A percentile compares a stretch with the other conserved stretches of the same genome.
phyloP scores from a whole-genome alignment of 1,140 invertebrate species.

The Plodia interpunctella region DNA sequence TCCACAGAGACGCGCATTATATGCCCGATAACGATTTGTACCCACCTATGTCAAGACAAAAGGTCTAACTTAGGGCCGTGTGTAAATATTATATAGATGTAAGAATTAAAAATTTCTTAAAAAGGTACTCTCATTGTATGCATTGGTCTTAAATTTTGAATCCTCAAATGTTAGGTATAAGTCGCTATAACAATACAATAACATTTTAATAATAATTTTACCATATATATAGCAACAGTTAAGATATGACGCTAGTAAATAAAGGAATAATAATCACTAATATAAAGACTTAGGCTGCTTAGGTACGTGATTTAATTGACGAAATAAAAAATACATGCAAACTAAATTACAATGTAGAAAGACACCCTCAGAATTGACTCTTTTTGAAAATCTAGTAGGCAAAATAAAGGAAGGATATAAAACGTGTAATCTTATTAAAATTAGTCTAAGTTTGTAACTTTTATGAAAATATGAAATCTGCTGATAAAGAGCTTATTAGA shows the following conservation, averaged over 20 bases:
- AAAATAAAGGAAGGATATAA: background rate
- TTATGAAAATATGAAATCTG: constrained; percentile 22
- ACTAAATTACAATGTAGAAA: constrained; percentile 7
- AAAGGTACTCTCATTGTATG: background rate
- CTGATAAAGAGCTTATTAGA: constrained; percentile 27
- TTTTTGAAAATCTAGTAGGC: constrained; percentile 4
- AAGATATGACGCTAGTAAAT: background rate
- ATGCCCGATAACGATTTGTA: constrained; percentile 22
- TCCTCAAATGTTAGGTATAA: background rate
- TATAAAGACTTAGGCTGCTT: background rate
- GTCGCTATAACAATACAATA: constrained; percentile 1
- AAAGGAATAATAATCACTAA: background rate
- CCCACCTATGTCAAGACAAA: too few species aligned
- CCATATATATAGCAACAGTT: constrained; percentile 1
- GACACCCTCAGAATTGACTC: constrained; percentile 38
- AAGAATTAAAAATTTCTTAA: background rate
- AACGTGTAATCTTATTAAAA: constrained; percentile 7
- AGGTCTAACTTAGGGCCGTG: too few species aligned
- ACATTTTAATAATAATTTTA: background rate
- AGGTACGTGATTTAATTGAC: background rate
- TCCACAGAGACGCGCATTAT: constrained; percentile 24
- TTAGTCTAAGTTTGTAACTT: background rate
- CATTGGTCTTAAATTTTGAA: background rate
- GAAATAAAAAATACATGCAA: constrained; percentile 3
- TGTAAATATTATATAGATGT: too few species aligned